Evolutionary conservation across 1,140 invertebrate genomes (phyloP).

Genomic region (Calephelis nemesis): DNA sequence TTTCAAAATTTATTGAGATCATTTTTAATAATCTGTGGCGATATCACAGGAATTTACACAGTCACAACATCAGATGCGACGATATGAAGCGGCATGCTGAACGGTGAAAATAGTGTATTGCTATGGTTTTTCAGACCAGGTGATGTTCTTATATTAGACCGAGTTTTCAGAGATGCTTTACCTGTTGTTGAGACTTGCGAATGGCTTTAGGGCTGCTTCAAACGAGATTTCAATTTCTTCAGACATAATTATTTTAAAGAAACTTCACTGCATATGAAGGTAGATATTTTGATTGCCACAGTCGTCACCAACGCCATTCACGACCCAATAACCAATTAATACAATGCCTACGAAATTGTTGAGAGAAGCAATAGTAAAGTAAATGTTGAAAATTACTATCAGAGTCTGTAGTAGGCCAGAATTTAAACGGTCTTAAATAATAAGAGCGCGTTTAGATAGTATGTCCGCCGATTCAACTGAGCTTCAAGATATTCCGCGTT

Average conservation of each 20-base stretch:
- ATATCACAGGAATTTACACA: too few relatives aligned
- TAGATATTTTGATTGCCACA: conserved; percentile 10
- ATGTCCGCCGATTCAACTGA: conserved; percentile 19
- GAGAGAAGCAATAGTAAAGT: conserved; percentile 19
- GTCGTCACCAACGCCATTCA: conserved; percentile 19
- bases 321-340: conserved; percentile 22
- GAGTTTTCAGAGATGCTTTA: conserved; percentile 24
- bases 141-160: conserved; percentile 25
- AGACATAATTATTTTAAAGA: conserved; percentile 21
- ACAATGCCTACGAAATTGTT: conserved; percentile 23
- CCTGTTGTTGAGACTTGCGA: background rate
- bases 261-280: conserved; percentile 7
- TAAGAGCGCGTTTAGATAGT: conserved; percentile 6
- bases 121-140: conserved; percentile 17
- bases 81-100: conserved; percentile 15
- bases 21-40: too few relatives aligned
- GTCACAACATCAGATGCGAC: conserved; percentile 23
- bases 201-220: conserved; percentile 1
- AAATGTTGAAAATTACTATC: conserved; percentile 22
- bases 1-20: too few relatives aligned
- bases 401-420: conserved; percentile 10
- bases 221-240: conserved; percentile 8
- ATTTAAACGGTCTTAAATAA: conserved; percentile 7
- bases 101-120: conserved; percentile 5
- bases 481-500: conserved; percentile 22